Conservation (phyloP, 1,140 invertebrate species). For the Diachasmimorpha longicaudata region DNA sequence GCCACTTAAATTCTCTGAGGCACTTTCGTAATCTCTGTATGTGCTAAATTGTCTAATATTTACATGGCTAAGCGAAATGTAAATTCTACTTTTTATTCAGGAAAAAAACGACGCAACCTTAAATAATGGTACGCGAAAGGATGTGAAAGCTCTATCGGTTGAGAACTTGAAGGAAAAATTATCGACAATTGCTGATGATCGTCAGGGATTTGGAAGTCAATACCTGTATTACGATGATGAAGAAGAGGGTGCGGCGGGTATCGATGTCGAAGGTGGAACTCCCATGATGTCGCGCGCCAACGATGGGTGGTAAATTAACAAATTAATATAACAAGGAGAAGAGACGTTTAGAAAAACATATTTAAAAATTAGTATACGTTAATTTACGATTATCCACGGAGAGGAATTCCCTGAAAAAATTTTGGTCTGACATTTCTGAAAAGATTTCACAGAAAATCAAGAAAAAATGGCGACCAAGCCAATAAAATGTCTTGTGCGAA, state of each 20-base stretch:
- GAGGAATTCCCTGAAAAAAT: neutral
- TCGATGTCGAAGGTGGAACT: constrained; percentile 70
- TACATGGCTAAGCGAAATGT: too few species aligned
- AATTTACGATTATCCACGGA: too few species aligned
- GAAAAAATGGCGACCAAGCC: too few species aligned
- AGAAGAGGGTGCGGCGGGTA: constrained; percentile 62
- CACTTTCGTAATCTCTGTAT: too few species aligned
- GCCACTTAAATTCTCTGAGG: too few species aligned
- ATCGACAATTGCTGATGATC: constrained; percentile 4
- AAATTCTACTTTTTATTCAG: neutral
- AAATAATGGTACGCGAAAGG: constrained; percentile 11
- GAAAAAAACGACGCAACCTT: neutral
- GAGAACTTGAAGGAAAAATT: constrained; percentile 24
- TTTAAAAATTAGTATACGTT: too few species aligned
- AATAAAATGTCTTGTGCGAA: too few species aligned
- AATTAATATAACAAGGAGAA: neutral
- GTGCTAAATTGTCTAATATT: too few species aligned
- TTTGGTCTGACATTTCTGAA: too few species aligned
- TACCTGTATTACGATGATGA: constrained; percentile 73
- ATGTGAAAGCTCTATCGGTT: neutral
- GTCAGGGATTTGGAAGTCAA: constrained; percentile 61
- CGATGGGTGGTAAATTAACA: constrained; percentile 66
- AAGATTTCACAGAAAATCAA: too few species aligned
- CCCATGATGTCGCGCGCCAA: constrained; percentile 72
- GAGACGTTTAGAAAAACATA: neutral